Evolutionary conservation across 2,888 invertebrate genomes (phyloP).

Genomic region (Heteromurus nitidus): DNA sequence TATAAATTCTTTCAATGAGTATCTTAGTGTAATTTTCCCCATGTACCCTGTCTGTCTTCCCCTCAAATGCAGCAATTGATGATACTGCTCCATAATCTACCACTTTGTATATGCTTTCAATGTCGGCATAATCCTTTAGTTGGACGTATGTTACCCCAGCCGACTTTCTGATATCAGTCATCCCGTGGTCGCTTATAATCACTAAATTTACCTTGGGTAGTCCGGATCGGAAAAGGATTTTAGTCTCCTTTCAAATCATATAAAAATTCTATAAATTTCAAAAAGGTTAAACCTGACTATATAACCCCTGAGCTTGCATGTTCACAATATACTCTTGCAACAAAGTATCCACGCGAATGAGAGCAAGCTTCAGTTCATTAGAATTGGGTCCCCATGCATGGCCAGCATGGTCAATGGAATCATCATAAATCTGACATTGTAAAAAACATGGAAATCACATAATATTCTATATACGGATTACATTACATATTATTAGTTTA

Average conservation of each 20-base stretch:
- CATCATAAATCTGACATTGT: slow-evolving; percentile 73
- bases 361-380: slow-evolving; percentile 72
- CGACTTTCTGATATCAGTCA: slow-evolving; percentile 74
- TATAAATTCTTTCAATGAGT: neutral
- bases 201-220: slow-evolving; percentile 75
- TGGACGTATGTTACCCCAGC: slow-evolving; percentile 71
- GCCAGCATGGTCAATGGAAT: slow-evolving; percentile 74
- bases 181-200: slow-evolving; percentile 75
- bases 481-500: neutral
- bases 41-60: too few species aligned
- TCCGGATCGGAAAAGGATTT: neutral
- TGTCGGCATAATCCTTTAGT: slow-evolving; percentile 73
- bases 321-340: slow-evolving; percentile 74
- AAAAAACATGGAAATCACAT: neutral
- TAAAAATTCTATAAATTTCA: too few species aligned
- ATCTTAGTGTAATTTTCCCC: too few species aligned
- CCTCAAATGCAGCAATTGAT: slow-evolving; percentile 72
- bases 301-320: slow-evolving; percentile 71
- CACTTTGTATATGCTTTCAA: slow-evolving; percentile 71
- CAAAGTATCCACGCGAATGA: slow-evolving; percentile 74
- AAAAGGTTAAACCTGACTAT: too few species aligned
- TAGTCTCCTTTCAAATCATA: too few species aligned
- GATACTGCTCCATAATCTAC: slow-evolving; percentile 74
- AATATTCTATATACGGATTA: too few species aligned
- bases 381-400: slow-evolving; percentile 75